Base-by-base conservation (phyloP, 2,888 invertebrate genomes). In the Dynastes tityus region DNA sequence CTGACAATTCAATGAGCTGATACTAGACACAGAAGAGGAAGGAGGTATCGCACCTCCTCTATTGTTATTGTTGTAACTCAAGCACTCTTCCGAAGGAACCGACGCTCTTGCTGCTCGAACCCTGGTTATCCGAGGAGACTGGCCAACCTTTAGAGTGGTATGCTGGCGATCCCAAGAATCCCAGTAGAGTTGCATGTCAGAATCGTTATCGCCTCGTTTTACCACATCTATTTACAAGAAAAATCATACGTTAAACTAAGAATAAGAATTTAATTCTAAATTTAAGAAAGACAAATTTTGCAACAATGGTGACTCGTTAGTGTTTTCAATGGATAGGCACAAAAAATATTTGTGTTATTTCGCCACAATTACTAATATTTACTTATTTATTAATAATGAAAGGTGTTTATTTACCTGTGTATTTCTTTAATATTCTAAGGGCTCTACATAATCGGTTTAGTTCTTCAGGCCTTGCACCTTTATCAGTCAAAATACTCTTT, bases 131-230 rank as follows among this genome's bases (percentile, higher is more conserved):
- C 91, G 88, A 37, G 91, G 91, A 82, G 91, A 90, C 83, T 91
- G 87, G 81, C 89, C 81, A 87, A 84, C 22, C 85, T 84, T 83
- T 88, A 89, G 79, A 87, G 87, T 29, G 80, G 83, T 78, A 74
- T 82, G 80, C 16, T 79, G 93, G 73, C 94, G 90, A 88, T 97
- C 97, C 97, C 97, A 98, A 6, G 97, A 97, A 89, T 98, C 97
- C 97, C 98, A 98, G 89, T 96, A 97, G 83, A 98, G 90, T 82
- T 94, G 93, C 86, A 94, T 90, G 84, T 90, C 93, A 84, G 87
- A 82, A 80, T 91, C 91, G 64, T 90, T 92, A 70, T 90, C 92
- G 70, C 91, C 92, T 65, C 90, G 89, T 81, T 91, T 88, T 80
- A 94, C 89, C 65, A 92, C 91, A 85, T 93, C 94, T 93, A 86